Conservation (phyloP, 2,888 invertebrate genomes). For the Drosophila fungiperda region DNA sequence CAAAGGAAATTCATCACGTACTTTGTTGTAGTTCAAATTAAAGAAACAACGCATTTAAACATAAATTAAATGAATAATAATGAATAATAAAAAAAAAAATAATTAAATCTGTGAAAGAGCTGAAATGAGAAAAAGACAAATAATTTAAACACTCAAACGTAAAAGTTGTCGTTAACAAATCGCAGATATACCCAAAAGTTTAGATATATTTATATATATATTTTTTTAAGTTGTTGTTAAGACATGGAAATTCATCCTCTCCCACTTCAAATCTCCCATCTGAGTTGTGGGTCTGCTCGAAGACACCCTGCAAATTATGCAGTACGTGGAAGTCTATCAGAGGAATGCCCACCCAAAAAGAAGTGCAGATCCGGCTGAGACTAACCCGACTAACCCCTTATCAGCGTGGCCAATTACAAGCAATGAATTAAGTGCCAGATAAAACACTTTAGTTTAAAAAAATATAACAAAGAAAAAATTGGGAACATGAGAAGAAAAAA, state of each 20-base stretch:
- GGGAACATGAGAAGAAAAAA: neutral
- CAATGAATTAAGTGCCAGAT: conserved; percentile 68
- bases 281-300: neutral
- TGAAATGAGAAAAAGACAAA: neutral
- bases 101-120: no score
- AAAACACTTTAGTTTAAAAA: conserved; percentile 64
- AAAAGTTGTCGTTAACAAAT: neutral
- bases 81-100: no score
- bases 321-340: conserved; percentile 29
- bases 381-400: conserved; percentile 33
- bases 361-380: neutral
- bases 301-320: conserved; percentile 4
- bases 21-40: conserved; percentile 1
- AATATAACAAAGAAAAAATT: neutral
- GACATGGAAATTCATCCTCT: neutral
- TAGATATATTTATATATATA: neutral
- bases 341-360: conserved; percentile 67
- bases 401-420: conserved; percentile 74
- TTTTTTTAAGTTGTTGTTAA: neutral
- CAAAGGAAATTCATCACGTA: conserved; percentile 19
- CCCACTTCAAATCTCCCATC: neutral
- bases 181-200: neutral
- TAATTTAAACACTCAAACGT: neutral
- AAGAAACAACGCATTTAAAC: neutral
- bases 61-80: neutral